Conservation (phyloP, 2,888 invertebrate species). For the Smittia sp. region DNA sequence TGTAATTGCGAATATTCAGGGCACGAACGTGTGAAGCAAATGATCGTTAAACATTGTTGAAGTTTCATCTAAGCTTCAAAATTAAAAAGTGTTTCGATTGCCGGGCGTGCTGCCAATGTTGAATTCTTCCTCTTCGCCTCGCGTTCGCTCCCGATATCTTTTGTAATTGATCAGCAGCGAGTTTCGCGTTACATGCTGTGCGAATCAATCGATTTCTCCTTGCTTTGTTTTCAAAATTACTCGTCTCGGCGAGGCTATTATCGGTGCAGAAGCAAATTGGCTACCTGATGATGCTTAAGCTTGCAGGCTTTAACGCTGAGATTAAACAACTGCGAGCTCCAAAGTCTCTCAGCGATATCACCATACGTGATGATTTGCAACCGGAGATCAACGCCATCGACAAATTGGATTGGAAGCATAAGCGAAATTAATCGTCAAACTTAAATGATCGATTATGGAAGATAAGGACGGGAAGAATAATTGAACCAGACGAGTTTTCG, state of each 20-base stretch:
- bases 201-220: background rate
- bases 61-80: background rate
- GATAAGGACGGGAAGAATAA: slow-evolving; percentile 13
- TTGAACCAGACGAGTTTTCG: background rate
- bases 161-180: slow-evolving; percentile 8
- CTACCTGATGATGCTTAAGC: slow-evolving; percentile 29
- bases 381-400: slow-evolving; percentile 4
- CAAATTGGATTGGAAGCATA: slow-evolving; percentile 23
- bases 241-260: slow-evolving; percentile 8
- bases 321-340: background rate
- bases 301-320: background rate
- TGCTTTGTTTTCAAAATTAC: slow-evolving; percentile 10
- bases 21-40: background rate
- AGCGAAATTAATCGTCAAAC: slow-evolving; percentile 26
- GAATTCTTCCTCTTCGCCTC: background rate
- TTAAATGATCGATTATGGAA: slow-evolving; percentile 39
- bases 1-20: background rate
- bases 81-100: no score
- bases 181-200: background rate
- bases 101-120: background rate
- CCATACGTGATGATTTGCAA: background rate
- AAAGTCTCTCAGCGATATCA: background rate
- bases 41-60: background rate
- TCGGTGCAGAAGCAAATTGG: slow-evolving; percentile 26
- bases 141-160: background rate